These are phyloP conservation scores for Lycodopsis pacificus DNA, from an alignment of 2,797 vertebrate genomes.

Conservation along the genomic window DNA sequence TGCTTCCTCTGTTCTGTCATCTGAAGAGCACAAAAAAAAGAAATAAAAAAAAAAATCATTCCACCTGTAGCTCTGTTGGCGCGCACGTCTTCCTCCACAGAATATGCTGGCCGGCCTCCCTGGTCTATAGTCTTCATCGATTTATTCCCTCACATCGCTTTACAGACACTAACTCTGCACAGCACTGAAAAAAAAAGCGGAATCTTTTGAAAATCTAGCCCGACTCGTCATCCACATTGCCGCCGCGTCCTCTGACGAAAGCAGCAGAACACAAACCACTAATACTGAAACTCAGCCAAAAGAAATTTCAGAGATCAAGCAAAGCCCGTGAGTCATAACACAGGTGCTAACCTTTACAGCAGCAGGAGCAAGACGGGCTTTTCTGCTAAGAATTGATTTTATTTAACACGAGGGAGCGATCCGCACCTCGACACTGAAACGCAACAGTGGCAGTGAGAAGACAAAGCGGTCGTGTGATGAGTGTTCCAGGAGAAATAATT, in stretches of 20 bases:
- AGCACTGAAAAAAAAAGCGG: slow-evolving; percentile 18
- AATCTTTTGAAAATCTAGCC: slow-evolving; percentile 46
- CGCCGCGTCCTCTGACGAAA: slow-evolving; percentile 57
- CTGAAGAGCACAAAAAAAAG: slow-evolving; percentile 78
- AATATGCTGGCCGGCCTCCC: background rate
- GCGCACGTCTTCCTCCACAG: slow-evolving; percentile 10
- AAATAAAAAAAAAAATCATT: slow-evolving; percentile 9
- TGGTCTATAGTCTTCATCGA: background rate
- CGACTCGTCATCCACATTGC: slow-evolving; percentile 34
- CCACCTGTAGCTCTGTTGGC: slow-evolving; percentile 35
- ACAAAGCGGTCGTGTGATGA: slow-evolving; percentile 61
- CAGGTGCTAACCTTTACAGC: slow-evolving; percentile 55
- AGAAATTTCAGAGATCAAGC: slow-evolving; percentile 73
- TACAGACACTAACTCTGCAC: slow-evolving; percentile 42
- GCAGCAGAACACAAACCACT: slow-evolving; percentile 55
- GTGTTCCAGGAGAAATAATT: slow-evolving; percentile 61
- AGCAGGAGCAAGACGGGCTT: slow-evolving; percentile 17
- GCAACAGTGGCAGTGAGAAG: slow-evolving; percentile 60
- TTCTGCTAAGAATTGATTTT: slow-evolving; percentile 54
- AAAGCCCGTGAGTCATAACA: slow-evolving; percentile 65
- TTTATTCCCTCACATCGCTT: slow-evolving; percentile 15
- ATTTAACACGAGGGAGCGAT: slow-evolving; percentile 34
- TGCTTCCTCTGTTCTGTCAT: slow-evolving; percentile 99
- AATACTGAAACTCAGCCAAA: slow-evolving; percentile 72
- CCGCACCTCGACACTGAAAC: slow-evolving; percentile 57